Conservation (phyloP, 2,888 invertebrate species). For the Eupithecia subfuscata region DNA sequence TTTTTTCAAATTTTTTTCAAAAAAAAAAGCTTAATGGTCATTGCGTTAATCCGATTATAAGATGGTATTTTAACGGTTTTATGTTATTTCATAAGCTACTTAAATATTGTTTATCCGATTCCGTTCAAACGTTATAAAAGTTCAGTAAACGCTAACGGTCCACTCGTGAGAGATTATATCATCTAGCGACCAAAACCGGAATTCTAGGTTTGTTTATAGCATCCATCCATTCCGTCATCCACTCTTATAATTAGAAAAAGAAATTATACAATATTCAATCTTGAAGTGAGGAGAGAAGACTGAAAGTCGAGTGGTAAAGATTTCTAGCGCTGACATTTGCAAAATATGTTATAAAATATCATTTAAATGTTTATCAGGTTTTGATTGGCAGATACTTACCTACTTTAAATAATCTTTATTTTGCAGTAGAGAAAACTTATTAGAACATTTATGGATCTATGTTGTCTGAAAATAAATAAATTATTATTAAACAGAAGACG, state of each 20-base stretch:
- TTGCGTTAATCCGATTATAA: too few relatives aligned
- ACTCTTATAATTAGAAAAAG: slow-evolving; percentile 1
- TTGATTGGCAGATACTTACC: too few relatives aligned
- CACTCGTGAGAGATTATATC: slow-evolving; percentile 10
- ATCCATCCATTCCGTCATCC: slow-evolving; percentile 17
- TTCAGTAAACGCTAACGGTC: slow-evolving; percentile 18
- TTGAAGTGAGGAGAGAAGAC: neutral
- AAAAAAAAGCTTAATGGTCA: too few relatives aligned
- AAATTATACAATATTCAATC: neutral
- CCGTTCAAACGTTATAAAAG: slow-evolving; percentile 3
- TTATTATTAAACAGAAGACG: too few relatives aligned
- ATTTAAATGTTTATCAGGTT: too few relatives aligned
- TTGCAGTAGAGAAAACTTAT: too few relatives aligned
- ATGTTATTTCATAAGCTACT: neutral
- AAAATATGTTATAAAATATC: too few relatives aligned
- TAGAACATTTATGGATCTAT: too few relatives aligned
- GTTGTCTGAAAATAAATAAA: too few relatives aligned
- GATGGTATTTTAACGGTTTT: too few relatives aligned
- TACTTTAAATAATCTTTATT: too few relatives aligned
- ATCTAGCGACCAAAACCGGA: slow-evolving; percentile 18
- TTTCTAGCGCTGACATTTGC: neutral
- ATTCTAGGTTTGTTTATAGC: slow-evolving; percentile 22
- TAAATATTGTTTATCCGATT: neutral
- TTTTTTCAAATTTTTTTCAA: too few relatives aligned
- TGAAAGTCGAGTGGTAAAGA: slow-evolving; percentile 4